These are phyloP conservation scores for Gymnorhina tibicen DNA, from an alignment of 2,113 vertebrate genomes.

Conservation along the genomic window DNA sequence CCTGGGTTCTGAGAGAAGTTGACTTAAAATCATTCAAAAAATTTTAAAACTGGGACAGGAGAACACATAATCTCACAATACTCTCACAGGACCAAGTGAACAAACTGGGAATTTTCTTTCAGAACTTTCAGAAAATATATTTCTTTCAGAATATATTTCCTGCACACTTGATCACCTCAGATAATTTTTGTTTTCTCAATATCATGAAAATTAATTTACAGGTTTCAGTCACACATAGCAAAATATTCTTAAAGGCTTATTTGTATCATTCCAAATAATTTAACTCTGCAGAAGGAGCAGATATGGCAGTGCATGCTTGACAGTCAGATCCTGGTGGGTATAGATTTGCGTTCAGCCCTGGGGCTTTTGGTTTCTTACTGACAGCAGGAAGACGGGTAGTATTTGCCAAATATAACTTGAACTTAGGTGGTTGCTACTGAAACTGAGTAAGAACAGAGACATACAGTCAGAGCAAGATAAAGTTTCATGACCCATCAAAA, in stretches of 20 bases:
- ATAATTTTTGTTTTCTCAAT: not conserved
- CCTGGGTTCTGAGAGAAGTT: not conserved
- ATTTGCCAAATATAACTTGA: not conserved
- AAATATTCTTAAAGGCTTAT: not conserved
- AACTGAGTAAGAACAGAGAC: not conserved
- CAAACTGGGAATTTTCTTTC: not conserved
- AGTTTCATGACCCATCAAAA: not conserved
- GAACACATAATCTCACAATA: not conserved
- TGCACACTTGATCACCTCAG: not conserved
- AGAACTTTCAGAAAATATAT: too few species aligned
- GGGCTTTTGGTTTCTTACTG: not conserved
- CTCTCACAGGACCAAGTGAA: not conserved
- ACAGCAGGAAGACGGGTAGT: not conserved
- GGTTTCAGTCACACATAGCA: not conserved
- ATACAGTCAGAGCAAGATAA: not conserved
- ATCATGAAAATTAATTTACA: not conserved
- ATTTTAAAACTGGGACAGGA: not conserved
- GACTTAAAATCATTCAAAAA: not conserved
- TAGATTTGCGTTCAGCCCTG: not conserved
- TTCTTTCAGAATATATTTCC: not conserved
- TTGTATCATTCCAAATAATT: not conserved
- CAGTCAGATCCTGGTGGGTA: not conserved
- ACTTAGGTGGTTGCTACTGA: not conserved
- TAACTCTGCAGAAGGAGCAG: not conserved
- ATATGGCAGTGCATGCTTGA: not conserved